Evolutionary conservation across 1,140 invertebrate species (phyloP).

Genomic region (Scaptomyza graminum): DNA sequence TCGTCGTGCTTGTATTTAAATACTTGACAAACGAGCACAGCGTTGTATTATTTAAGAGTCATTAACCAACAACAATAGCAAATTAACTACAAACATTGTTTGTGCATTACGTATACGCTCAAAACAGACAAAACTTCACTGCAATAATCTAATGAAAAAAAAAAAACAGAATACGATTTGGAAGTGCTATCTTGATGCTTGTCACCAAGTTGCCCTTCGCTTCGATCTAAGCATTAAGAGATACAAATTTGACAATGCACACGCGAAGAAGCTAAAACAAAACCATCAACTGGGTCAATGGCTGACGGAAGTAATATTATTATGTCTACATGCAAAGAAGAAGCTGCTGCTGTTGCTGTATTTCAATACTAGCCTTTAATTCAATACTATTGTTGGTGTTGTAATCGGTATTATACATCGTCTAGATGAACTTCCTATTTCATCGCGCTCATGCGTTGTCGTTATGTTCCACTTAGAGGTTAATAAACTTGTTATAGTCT

Average conservation of each 20-base stretch:
- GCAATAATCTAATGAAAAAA: background rate
- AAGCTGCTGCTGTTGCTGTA: background rate
- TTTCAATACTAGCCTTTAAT: too few relatives aligned
- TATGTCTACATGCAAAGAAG: constrained; percentile 14
- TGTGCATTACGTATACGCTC: constrained; percentile 18
- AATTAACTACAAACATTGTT: background rate
- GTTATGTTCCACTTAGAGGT: constrained; percentile 75
- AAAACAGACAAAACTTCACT: background rate
- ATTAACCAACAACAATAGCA: background rate
- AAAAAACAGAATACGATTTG: too few relatives aligned
- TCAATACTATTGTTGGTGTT: background rate
- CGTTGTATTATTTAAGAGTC: background rate
- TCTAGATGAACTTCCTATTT: constrained; percentile 41
- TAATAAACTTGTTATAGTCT: constrained; percentile 69
- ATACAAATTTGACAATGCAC: constrained; percentile 48
- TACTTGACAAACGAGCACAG: background rate
- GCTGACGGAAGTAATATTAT: constrained; percentile 63
- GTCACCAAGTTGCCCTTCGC: constrained; percentile 56
- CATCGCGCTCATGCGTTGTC: constrained; percentile 36
- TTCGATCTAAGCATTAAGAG: constrained; percentile 4
- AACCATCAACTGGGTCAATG: constrained; percentile 69
- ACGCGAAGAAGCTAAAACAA: constrained; percentile 8
- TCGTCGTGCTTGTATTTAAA: background rate
- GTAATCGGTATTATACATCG: constrained; percentile 18
- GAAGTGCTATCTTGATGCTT: constrained; percentile 2